Percentiles rank a stretch among this genome's conserved stretches.
Conservation (phyloP, 2,888 invertebrate genomes). For the Meiosimyza platycephala region DNA sequence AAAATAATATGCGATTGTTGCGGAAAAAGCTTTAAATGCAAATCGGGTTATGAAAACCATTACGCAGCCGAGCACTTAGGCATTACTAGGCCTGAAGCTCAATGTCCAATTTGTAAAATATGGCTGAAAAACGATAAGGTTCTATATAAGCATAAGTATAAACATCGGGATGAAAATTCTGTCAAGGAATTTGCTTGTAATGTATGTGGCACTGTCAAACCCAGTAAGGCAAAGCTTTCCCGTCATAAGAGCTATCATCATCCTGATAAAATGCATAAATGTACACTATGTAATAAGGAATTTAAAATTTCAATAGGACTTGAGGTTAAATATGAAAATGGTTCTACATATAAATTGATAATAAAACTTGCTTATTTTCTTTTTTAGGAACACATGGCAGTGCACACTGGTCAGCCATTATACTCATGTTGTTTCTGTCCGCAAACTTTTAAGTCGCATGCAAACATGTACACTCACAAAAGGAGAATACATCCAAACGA, state of each 20-base stretch:
- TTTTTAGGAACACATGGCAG: constrained; percentile 64
- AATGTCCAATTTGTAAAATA: constrained; percentile 28
- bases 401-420: constrained; percentile 63
- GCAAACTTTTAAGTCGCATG: constrained; percentile 65
- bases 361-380: not conserved
- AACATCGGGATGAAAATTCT: constrained; percentile 29
- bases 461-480: constrained; percentile 65
- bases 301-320: constrained; percentile 26
- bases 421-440: constrained; percentile 65
- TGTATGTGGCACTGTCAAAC: constrained; percentile 29
- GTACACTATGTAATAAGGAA: constrained; percentile 30
- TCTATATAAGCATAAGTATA: constrained; percentile 29
- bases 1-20: constrained; percentile 31
- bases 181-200: constrained; percentile 22
- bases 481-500: constrained; percentile 63
- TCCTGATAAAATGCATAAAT: constrained; percentile 17
- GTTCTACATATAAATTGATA: too few relatives aligned
- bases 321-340: constrained; percentile 1
- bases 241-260: constrained; percentile 33
- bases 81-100: constrained; percentile 21
- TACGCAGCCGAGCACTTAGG: constrained; percentile 21
- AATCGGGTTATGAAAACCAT: constrained; percentile 13
- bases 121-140: constrained; percentile 27
- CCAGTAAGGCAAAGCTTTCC: constrained; percentile 10
- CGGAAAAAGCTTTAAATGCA: constrained; percentile 28